A percentile compares a stretch with the other conserved stretches of the same genome.
Conservation (phyloP, 1,140 invertebrate species). For the Aricia agestis region DNA sequence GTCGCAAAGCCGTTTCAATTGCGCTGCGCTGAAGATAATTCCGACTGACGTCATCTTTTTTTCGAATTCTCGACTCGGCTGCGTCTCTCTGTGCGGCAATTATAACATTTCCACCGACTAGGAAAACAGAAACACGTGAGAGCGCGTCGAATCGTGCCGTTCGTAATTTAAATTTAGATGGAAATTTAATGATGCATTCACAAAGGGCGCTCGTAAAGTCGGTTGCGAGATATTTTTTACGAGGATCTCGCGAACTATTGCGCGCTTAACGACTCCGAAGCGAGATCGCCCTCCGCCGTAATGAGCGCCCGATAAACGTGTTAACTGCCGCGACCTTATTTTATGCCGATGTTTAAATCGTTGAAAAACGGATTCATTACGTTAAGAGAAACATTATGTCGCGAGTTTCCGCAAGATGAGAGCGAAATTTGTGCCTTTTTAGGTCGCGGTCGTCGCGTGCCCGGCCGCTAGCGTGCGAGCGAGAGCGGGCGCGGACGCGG, state of each 20-base stretch:
- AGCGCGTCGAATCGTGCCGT: slow-evolving; percentile 67
- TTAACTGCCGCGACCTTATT: slow-evolving; percentile 74
- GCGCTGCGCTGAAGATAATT: slow-evolving; percentile 75
- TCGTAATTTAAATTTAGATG: slow-evolving; percentile 76
- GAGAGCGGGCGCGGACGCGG: slow-evolving; percentile 27
- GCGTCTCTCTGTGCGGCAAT: slow-evolving; percentile 72
- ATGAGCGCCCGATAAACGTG: slow-evolving; percentile 75
- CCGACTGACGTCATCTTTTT: slow-evolving; percentile 75
- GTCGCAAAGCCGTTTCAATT: slow-evolving; percentile 76
- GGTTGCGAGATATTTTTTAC: slow-evolving; percentile 76
- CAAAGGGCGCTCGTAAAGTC: slow-evolving; percentile 75
- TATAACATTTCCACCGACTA: slow-evolving; percentile 74
- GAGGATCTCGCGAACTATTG: slow-evolving; percentile 76
- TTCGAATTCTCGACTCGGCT: slow-evolving; percentile 72
- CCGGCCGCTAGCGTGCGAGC: slow-evolving; percentile 19
- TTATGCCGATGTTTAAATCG: slow-evolving; percentile 71
- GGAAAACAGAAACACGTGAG: slow-evolving; percentile 74
- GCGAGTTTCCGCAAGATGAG: slow-evolving; percentile 31
- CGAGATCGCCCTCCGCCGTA: slow-evolving; percentile 73
- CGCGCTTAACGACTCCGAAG: slow-evolving; percentile 74
- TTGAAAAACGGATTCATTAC: slow-evolving; percentile 71
- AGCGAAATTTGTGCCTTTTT: slow-evolving; percentile 36
- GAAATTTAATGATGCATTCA: slow-evolving; percentile 75
- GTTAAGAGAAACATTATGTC: slow-evolving; percentile 45
- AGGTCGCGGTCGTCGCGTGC: slow-evolving; percentile 26